Conservation (phyloP, 2,797 vertebrate genomes). For the Thunnus albacares region DNA sequence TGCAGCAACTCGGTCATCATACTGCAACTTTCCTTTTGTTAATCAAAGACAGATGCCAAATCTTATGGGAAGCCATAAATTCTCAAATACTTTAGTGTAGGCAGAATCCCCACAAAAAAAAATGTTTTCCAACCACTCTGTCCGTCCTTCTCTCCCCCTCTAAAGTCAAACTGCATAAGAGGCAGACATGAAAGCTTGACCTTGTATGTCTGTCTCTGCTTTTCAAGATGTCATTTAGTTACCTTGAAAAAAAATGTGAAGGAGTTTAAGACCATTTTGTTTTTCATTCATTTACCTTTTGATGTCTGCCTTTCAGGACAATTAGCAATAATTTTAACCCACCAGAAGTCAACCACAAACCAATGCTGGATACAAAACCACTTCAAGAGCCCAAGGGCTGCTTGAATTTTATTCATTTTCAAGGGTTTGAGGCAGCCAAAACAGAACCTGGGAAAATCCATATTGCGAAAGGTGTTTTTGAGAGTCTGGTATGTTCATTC, state of each 20-base stretch:
- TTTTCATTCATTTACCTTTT: conserved; percentile 19
- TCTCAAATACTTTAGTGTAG: background rate
- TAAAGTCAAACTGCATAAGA: conserved; percentile 17
- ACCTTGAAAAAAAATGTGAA: background rate
- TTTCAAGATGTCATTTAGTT: background rate
- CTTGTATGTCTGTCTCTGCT: background rate
- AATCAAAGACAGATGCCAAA: conserved; percentile 29
- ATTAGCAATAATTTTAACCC: conserved; percentile 15
- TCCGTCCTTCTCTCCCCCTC: background rate
- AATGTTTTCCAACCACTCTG: background rate
- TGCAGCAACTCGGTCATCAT: conserved; percentile 4
- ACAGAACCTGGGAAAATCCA: background rate
- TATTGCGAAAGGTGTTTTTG: conserved; percentile 39
- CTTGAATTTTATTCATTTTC: conserved; percentile 6
- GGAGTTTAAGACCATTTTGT: background rate
- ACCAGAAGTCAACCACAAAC: conserved; percentile 28
- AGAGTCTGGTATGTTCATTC: conserved; percentile 43
- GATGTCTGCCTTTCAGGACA: background rate
- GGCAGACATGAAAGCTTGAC: background rate
- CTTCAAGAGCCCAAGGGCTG: background rate
- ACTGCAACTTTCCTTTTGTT: conserved; percentile 2
- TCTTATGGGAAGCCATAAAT: background rate
- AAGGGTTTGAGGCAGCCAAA: conserved; percentile 4
- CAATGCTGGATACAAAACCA: conserved; percentile 28
- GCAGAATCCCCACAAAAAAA: background rate